Evolutionary conservation across 2,113 vertebrate species (phyloP).

Genomic region (Triplophysa dalaica): DNA sequence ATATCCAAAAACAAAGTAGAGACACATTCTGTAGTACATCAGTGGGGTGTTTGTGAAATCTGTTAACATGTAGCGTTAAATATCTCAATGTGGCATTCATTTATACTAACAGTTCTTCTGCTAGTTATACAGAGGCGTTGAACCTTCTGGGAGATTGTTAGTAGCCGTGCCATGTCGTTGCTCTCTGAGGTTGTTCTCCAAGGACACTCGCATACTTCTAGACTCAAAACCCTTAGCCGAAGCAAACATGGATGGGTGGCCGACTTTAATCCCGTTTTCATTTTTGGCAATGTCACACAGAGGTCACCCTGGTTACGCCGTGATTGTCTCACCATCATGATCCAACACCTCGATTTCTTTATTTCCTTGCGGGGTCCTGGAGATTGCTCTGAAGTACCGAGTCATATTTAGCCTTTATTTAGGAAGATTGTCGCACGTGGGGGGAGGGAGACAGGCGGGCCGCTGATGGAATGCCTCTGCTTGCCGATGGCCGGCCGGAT

Average conservation of each 20-base stretch:
- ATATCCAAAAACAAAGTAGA: not conserved
- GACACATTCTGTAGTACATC: not conserved
- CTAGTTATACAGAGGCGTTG: constrained; percentile 1
- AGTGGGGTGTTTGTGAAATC: not conserved
- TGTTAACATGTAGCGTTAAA: not conserved
- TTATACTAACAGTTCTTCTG: constrained; percentile 10
- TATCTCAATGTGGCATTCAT: constrained; percentile 2
- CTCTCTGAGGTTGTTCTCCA: constrained; percentile 29
- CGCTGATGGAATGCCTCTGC: constrained; percentile 56
- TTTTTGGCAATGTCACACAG: constrained; percentile 68
- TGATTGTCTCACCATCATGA: constrained; percentile 64
- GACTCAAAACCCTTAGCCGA: constrained; percentile 46
- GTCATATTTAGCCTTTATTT: constrained; percentile 71
- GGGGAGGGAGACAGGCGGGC: constrained; percentile 30
- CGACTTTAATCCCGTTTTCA: constrained; percentile 61
- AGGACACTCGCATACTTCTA: constrained; percentile 29
- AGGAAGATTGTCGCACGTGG: constrained; percentile 67
- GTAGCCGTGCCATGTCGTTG: constrained; percentile 19
- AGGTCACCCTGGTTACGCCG: constrained; percentile 71
- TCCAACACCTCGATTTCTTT: constrained; percentile 58
- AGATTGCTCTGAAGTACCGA: constrained; percentile 69
- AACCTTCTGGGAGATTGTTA: constrained; percentile 40
- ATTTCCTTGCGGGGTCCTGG: constrained; percentile 61
- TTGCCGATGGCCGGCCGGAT: constrained; percentile 70
- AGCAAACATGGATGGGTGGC: constrained; percentile 53